Conservation (phyloP, 2,888 invertebrate species). For the Drosophila tripunctata region DNA sequence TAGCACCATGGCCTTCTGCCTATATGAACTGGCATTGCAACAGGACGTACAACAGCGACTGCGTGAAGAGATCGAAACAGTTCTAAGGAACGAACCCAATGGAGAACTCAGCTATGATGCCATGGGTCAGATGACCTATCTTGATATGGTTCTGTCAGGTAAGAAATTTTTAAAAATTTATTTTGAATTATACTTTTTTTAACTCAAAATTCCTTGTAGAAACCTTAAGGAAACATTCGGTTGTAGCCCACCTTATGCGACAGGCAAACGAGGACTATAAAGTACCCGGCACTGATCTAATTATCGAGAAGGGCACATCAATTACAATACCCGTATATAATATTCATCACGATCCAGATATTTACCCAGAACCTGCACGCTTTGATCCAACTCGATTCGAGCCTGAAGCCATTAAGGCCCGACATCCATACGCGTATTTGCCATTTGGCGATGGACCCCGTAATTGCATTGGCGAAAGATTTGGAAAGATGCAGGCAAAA, state of each 20-base stretch:
- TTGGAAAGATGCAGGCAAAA: slow-evolving; percentile 79
- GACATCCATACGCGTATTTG: slow-evolving; percentile 82
- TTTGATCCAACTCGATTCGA: slow-evolving; percentile 36
- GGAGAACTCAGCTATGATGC: slow-evolving; percentile 70
- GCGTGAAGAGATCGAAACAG: slow-evolving; percentile 68
- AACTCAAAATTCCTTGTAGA: no score
- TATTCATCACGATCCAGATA: slow-evolving; percentile 85
- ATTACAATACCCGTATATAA: slow-evolving; percentile 80
- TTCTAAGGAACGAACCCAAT: slow-evolving; percentile 48
- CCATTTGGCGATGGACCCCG: slow-evolving; percentile 82
- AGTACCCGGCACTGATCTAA: slow-evolving; percentile 84
- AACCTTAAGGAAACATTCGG: slow-evolving; percentile 86
- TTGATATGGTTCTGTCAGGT: slow-evolving; percentile 81
- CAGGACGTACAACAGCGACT: slow-evolving; percentile 69
- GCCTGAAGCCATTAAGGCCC: slow-evolving; percentile 59
- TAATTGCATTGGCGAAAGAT: slow-evolving; percentile 80
- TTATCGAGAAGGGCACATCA: slow-evolving; percentile 83
- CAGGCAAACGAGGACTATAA: slow-evolving; percentile 85
- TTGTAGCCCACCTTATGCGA: slow-evolving; percentile 85
- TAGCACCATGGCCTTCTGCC: slow-evolving; percentile 84
- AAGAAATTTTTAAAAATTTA: slow-evolving; percentile 6
- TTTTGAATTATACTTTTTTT: no score
- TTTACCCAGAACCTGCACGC: slow-evolving; percentile 25
- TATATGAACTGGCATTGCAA: slow-evolving; percentile 81
- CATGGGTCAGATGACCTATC: slow-evolving; percentile 73